Percentiles rank a stretch among this genome's conserved stretches.
Evolutionary conservation across 2,888 invertebrate genomes (phyloP).

Genomic region (Microdon myrmicae): DNA sequence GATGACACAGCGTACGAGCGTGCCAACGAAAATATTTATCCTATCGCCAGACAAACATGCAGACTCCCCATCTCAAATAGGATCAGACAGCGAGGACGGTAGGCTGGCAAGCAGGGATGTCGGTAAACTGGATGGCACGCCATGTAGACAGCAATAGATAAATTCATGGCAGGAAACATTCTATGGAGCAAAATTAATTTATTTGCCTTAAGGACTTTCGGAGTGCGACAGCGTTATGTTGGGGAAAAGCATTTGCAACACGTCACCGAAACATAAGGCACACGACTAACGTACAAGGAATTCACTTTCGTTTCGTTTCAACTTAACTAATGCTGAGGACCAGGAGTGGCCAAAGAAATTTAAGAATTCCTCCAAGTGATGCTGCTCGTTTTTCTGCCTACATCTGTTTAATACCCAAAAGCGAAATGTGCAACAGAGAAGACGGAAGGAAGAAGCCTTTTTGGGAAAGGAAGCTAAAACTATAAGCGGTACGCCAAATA

Average conservation of each 20-base stretch:
- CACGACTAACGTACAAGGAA: constrained; percentile 25
- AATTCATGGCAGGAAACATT: constrained; percentile 26
- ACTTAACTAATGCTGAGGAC: no score
- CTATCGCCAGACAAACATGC: constrained; percentile 9
- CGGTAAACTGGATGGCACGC: no score
- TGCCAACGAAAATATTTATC: constrained; percentile 34
- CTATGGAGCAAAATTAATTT: constrained; percentile 46
- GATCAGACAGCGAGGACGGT: no score
- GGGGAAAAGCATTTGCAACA: constrained; percentile 44
- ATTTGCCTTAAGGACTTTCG: constrained; percentile 45
- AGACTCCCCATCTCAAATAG: no score
- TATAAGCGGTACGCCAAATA: constrained; percentile 30
- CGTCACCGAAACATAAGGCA: constrained; percentile 27
- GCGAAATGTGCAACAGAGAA: no score
- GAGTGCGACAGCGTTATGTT: constrained; percentile 45
- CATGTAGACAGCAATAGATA: neutral
- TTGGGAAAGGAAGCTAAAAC: constrained; percentile 21
- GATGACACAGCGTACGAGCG: constrained; percentile 29
- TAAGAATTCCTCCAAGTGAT: constrained; percentile 31
- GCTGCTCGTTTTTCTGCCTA: constrained; percentile 12
- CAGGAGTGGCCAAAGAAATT: constrained; percentile 21
- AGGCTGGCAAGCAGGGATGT: no score
- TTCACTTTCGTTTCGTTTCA: constrained; percentile 24
- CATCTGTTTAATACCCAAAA: neutral
- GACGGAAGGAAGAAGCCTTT: neutral